phyloP scores from a whole-genome alignment of 2,797 vertebrate genomes.

The Limnodromus scolopaceus region DNA sequence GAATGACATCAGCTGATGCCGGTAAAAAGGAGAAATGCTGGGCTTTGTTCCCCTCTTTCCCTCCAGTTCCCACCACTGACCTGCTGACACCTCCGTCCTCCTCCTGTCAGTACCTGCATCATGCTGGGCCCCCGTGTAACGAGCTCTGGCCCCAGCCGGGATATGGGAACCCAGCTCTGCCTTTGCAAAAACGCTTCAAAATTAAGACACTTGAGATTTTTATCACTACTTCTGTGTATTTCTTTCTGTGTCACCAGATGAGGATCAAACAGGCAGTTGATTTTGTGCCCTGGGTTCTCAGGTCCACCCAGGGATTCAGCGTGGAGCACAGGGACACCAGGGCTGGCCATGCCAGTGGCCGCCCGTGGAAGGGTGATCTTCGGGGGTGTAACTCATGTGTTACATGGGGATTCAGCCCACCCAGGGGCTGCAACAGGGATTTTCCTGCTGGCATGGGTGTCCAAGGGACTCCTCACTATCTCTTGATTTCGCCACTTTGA shows the following conservation, averaged over 20 bases:
- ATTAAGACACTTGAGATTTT: not conserved
- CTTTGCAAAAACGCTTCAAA: not conserved
- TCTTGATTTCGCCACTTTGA: not conserved
- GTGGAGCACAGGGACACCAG: accelerated
- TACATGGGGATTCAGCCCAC: not conserved
- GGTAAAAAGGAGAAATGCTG: not conserved
- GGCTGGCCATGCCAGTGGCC: accelerated
- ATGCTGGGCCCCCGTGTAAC: accelerated
- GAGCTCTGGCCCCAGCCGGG: accelerated
- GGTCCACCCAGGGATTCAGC: accelerated
- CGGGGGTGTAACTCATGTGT: accelerated
- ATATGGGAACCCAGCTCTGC: not conserved
- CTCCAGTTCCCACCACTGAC: not conserved
- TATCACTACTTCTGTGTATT: accelerated
- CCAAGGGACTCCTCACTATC: not conserved
- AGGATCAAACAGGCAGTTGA: not conserved
- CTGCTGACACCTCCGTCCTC: accelerated
- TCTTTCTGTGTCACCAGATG: not conserved
- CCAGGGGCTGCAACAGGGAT: not conserved
- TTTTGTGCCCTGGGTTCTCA: not conserved
- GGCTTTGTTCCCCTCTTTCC: not conserved
- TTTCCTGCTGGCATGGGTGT: not conserved
- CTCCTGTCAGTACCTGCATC: accelerated
- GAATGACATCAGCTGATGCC: not conserved
- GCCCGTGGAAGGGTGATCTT: not conserved